Percentiles rank a stretch among this genome's conserved stretches.
phyloP scores from a whole-genome alignment of 2,888 invertebrate species.

The Eilema griseolum region DNA sequence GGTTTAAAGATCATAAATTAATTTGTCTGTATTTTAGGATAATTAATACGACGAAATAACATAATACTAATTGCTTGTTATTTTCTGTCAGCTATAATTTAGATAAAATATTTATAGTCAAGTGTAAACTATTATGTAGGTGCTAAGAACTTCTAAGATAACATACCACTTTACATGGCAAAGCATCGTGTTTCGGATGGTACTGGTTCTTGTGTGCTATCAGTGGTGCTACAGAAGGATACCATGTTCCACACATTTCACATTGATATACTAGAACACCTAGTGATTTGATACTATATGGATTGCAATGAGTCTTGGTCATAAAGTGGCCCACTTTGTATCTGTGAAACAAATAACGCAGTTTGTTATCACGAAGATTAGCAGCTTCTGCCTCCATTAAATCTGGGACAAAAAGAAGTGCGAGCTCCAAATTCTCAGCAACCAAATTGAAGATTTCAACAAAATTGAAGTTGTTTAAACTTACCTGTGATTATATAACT shows the following conservation, averaged over 20 bases:
- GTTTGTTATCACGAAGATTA: not conserved
- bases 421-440: not conserved
- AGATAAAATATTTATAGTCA: not conserved
- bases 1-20: not conserved
- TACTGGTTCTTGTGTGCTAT: conserved; percentile 72
- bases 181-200: conserved; percentile 67
- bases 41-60: not conserved
- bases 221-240: conserved; percentile 64
- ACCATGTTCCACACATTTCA: conserved; percentile 77
- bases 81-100: not conserved
- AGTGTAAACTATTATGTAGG: not conserved
- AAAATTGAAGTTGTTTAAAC: conserved; percentile 1
- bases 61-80: not conserved
- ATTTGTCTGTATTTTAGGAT: not conserved
- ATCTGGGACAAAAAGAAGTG: not conserved
- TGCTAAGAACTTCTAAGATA: not conserved
- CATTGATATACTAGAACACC: conserved; percentile 76
- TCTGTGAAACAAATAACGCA: conserved; percentile 56
- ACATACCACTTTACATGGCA: conserved; percentile 58
- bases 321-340: conserved; percentile 80
- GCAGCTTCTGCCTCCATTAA: not conserved
- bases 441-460: not conserved
- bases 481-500: conserved; percentile 82
- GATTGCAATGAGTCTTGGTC: conserved; percentile 65
- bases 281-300: conserved; percentile 51